Base-by-base conservation (phyloP, 2,888 invertebrate species). In the Drosophila ustulata region DNA sequence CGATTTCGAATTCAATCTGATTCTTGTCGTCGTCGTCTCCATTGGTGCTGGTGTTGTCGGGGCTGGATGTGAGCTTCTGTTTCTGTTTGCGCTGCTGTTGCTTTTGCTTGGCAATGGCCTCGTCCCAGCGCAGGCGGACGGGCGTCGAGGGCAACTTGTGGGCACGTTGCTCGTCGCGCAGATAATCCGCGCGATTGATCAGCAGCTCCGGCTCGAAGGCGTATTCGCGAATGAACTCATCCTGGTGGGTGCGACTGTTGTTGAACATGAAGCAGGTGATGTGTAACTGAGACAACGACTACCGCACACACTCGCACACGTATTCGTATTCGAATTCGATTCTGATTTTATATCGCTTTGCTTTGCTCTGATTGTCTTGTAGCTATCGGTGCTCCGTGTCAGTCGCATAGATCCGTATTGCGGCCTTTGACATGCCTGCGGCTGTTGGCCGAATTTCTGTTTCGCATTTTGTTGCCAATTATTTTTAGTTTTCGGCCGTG, bases 221-320 rank as follows among this genome's bases (percentile, higher is more conserved):
- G 80, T 91, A 92, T 82, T 92, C 92, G 67, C 92, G 91, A 71
- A 91, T 89, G 70, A 85, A 92, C 86, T 91, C 91, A 83, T 92
- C 91, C 67, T 90, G 88, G 73, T 78, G 76, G 55, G 80, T 78
- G 71, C 83, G 80, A 70, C 85, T 89, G 77, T 76, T 87, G 88
- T 75, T 89, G 79, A 82, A 91, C 90, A 91, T 91, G 88, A 83
- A 89, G 82, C 76, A 78, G 67, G 67, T 57, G 67, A 69, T 80
- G 66, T 66, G 53, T 65, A 51, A 62, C 64, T 56, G 49, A 52
- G 47, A 52, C 43, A 41, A 52, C 32, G 45, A 46, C 32, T 46
- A 53, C 52, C 43, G 57, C 53, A 7, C 30, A 70, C 63, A 67
- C 45, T 28, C 39, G 26, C 45, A 43, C 70, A 11, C 52, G 68